Conservation (phyloP, 2,888 invertebrate species). For the Thereva unica region DNA sequence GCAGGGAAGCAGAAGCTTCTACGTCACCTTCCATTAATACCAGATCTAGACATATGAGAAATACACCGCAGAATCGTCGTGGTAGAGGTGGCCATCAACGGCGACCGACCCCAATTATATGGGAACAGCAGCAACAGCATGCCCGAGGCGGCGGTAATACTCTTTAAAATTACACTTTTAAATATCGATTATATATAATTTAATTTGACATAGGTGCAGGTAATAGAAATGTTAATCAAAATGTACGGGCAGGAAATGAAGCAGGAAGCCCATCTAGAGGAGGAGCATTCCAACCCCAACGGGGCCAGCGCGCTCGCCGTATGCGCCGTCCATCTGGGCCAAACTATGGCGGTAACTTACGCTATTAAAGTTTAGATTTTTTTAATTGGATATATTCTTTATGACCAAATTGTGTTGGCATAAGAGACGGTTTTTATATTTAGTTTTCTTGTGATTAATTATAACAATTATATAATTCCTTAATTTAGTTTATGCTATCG, state of each 20-base stretch:
- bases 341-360: slow-evolving; percentile 51
- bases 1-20: slow-evolving; percentile 79
- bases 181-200: background rate
- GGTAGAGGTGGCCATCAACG: slow-evolving; percentile 51
- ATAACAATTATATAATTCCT: too few relatives aligned
- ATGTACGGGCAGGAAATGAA: slow-evolving; percentile 42
- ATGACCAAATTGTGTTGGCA: too few relatives aligned
- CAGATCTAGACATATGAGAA: slow-evolving; percentile 55
- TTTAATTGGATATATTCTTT: too few relatives aligned
- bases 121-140: slow-evolving; percentile 58
- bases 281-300: slow-evolving; percentile 47
- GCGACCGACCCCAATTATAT: slow-evolving; percentile 68
- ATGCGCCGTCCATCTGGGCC: slow-evolving; percentile 54
- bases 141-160: slow-evolving; percentile 38
- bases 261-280: slow-evolving; percentile 48
- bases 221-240: slow-evolving; percentile 36
- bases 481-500: too few relatives aligned
- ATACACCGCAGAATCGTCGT: slow-evolving; percentile 53
- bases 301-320: slow-evolving; percentile 53
- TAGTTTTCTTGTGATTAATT: too few relatives aligned
- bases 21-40: slow-evolving; percentile 65
- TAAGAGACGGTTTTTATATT: too few relatives aligned
- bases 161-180: background rate
- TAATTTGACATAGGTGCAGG: slow-evolving; percentile 38
- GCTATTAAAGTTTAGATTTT: slow-evolving; percentile 43